Percentiles rank a stretch among this genome's conserved stretches.
phyloP scores from a whole-genome alignment of 2,888 invertebrate species.

The Uropetala carovei region DNA sequence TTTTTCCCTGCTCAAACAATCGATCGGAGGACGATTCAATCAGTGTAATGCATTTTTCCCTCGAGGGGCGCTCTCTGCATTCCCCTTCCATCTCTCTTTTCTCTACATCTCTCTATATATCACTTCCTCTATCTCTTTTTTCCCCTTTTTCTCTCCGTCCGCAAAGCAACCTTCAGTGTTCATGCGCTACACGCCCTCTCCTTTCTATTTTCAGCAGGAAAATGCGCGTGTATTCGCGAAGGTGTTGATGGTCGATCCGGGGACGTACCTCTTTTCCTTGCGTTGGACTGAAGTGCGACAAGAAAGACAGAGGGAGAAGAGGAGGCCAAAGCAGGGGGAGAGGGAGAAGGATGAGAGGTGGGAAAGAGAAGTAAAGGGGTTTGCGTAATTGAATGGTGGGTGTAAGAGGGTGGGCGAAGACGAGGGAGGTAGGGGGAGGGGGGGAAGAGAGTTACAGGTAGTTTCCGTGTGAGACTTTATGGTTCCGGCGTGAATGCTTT shows the following conservation, averaged over 20 bases:
- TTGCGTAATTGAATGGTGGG: slow-evolving; percentile 52
- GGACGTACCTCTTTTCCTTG: background rate
- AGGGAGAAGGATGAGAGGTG: background rate
- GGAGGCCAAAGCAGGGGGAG: background rate
- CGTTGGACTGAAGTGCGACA: background rate
- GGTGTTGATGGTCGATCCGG: slow-evolving; percentile 40
- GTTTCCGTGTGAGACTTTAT: slow-evolving; percentile 48
- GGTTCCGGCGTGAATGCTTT: slow-evolving; percentile 64
- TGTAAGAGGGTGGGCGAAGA: background rate
- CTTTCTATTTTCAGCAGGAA: background rate
- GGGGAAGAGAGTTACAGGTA: slow-evolving; percentile 51
- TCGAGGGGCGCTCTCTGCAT: slow-evolving; percentile 8
- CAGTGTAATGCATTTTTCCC: slow-evolving; percentile 54
- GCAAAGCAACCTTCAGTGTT: too few relatives aligned
- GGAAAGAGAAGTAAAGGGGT: background rate
- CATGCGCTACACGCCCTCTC: background rate
- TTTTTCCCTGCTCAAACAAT: slow-evolving; percentile 43
- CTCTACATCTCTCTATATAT: background rate
- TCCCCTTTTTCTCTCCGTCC: background rate
- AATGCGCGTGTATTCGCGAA: slow-evolving; percentile 1
- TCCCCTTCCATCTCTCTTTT: background rate
- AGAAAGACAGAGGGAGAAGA: background rate
- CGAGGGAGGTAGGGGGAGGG: background rate
- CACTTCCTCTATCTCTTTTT: background rate
- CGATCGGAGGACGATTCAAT: slow-evolving; percentile 56